Evolutionary conservation across 2,888 invertebrate genomes (phyloP).

Genomic region (Chloroclystis v-ata): DNA sequence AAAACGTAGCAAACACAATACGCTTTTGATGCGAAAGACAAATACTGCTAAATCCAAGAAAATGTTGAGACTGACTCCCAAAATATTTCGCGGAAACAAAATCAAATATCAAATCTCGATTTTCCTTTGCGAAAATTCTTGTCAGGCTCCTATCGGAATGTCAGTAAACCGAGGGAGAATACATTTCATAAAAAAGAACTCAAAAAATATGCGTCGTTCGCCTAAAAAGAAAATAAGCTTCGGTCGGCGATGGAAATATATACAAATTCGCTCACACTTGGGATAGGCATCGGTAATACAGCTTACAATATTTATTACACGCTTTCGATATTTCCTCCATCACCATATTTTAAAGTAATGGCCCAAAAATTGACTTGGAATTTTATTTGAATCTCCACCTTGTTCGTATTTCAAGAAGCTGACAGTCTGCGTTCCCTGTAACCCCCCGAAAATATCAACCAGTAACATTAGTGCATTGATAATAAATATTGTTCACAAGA

Average conservation of each 20-base stretch:
- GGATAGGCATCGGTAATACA: conserved; percentile 25
- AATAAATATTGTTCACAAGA: too few species aligned
- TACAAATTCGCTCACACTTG: conserved; percentile 29
- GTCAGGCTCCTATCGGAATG: conserved; percentile 25
- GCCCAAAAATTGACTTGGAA: too few species aligned
- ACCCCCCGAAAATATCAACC: too few species aligned
- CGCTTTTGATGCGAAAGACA: too few species aligned
- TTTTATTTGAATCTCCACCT: too few species aligned
- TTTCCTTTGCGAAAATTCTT: conserved; percentile 16
- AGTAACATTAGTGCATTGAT: too few species aligned
- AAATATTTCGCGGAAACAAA: conserved; percentile 6
- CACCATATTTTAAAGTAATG: not conserved
- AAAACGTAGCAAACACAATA: too few species aligned
- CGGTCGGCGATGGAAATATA: conserved; percentile 21
- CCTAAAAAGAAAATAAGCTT: conserved; percentile 30
- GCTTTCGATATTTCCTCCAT: conserved; percentile 25
- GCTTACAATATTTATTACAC: conserved; percentile 27
- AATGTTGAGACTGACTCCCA: not conserved
- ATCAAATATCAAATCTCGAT: conserved; percentile 9
- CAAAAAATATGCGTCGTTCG: conserved; percentile 27
- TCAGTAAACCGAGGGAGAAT: conserved; percentile 19
- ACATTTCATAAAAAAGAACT: conserved; percentile 26
- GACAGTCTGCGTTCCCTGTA: too few species aligned
- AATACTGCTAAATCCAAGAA: not conserved
- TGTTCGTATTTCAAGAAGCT: too few species aligned